phyloP scores from a whole-genome alignment of 2,113 vertebrate species.

The Megaceryle maxima region DNA sequence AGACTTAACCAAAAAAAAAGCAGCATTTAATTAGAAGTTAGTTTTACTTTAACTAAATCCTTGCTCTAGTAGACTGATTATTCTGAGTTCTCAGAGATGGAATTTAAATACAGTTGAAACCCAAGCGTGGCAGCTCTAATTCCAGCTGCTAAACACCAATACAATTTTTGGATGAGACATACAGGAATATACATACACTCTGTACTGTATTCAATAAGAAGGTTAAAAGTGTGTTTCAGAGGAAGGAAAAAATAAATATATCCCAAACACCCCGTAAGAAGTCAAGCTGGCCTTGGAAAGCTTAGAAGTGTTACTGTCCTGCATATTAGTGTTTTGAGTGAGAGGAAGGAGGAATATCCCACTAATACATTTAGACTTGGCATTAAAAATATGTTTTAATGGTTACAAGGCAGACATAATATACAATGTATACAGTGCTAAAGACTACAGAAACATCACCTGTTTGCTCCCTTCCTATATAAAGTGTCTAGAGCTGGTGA shows the following conservation, averaged over 20 bases:
- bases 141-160: background rate
- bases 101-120: background rate
- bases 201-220: background rate
- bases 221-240: background rate
- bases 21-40: background rate
- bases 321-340: background rate
- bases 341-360: background rate
- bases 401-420: background rate
- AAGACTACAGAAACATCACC: background rate
- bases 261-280: background rate
- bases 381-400: background rate
- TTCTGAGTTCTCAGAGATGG: background rate
- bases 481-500: background rate
- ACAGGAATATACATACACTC: background rate
- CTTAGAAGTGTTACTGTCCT: background rate
- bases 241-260: background rate
- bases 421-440: background rate
- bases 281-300: background rate
- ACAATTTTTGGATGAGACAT: background rate
- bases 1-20: background rate
- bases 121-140: accelerated
- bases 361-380: background rate
- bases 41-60: background rate
- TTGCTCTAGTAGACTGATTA: background rate
- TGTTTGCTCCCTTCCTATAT: background rate